Percentiles rank a stretch among this genome's conserved stretches.
These are phyloP conservation scores for Diorhabda elongata DNA, from an alignment of 1,140 invertebrate genomes.

Conservation along the genomic window DNA sequence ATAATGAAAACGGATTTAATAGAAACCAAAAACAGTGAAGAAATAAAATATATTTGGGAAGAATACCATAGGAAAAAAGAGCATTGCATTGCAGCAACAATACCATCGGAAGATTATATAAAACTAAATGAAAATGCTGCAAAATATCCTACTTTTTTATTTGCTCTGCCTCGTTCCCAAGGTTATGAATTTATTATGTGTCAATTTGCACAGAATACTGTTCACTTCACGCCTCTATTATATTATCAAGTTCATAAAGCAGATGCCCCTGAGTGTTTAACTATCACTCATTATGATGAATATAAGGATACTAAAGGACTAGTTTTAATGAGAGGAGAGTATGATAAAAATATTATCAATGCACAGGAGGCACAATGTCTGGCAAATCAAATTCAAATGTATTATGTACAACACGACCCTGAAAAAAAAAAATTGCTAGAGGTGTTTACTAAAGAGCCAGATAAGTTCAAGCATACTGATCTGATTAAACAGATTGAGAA, in stretches of 20 bases:
- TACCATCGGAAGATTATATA: slow-evolving; percentile 59
- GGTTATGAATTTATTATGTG: slow-evolving; percentile 87
- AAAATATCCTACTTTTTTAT: slow-evolving; percentile 69
- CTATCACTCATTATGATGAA: slow-evolving; percentile 78
- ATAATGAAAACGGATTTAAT: slow-evolving; percentile 80
- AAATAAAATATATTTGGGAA: slow-evolving; percentile 75
- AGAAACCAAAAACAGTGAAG: slow-evolving; percentile 64
- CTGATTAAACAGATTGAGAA: slow-evolving; percentile 77
- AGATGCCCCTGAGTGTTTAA: slow-evolving; percentile 86
- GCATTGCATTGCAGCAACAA: slow-evolving; percentile 63
- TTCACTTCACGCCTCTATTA: slow-evolving; percentile 83
- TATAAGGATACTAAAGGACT: slow-evolving; percentile 71
- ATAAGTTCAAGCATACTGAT: slow-evolving; percentile 79
- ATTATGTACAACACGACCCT: slow-evolving; percentile 66
- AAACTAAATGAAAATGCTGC: slow-evolving; percentile 56
- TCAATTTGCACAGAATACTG: slow-evolving; percentile 68
- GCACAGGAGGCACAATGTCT: slow-evolving; percentile 78
- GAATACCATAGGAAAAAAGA: slow-evolving; percentile 77
- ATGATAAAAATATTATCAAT: slow-evolving; percentile 74
- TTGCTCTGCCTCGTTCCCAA: slow-evolving; percentile 74
- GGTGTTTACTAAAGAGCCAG: slow-evolving; percentile 66
- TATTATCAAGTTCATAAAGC: slow-evolving; percentile 87
- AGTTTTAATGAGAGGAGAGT: slow-evolving; percentile 84
- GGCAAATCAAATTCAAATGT: slow-evolving; percentile 81
- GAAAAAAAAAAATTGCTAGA: slow-evolving; percentile 64